Percentiles rank a stretch among this genome's conserved stretches.
These are phyloP conservation scores for Conistra vaccinii DNA, from an alignment of 2,888 invertebrate genomes.

Conservation along the genomic window DNA sequence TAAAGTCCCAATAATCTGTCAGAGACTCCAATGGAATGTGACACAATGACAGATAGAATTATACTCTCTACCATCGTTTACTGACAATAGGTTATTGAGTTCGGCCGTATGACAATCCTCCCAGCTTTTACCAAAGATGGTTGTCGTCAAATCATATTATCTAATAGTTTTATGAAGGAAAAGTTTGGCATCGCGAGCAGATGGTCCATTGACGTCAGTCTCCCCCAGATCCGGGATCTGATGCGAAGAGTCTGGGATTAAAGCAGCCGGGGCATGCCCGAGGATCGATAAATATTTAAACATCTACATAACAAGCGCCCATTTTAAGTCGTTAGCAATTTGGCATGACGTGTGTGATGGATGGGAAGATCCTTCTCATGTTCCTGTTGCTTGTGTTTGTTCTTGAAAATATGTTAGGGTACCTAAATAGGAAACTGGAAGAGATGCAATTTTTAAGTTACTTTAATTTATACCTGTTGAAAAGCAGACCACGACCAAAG, in stretches of 20 bases:
- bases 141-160: neutral
- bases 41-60: too few species aligned
- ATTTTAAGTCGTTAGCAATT: neutral
- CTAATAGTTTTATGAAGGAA: constrained; percentile 32
- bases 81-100: too few species aligned
- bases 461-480: neutral
- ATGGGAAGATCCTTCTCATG: constrained; percentile 5
- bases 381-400: neutral
- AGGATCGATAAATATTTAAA: constrained; percentile 27
- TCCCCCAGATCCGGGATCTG: constrained; percentile 40
- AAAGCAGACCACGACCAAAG: neutral
- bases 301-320: constrained; percentile 13
- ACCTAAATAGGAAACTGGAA: neutral
- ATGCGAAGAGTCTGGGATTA: constrained; percentile 38
- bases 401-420: neutral
- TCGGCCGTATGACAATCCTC: too few species aligned
- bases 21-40: too few species aligned
- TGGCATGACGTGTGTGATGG: constrained; percentile 7
- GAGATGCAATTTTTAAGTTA: too few species aligned
- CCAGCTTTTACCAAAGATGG: constrained; percentile 12
- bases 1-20: too few species aligned
- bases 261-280: constrained; percentile 5
- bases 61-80: too few species aligned
- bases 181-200: constrained; percentile 24
- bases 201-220: constrained; percentile 50